Conservation (phyloP, 2,113 vertebrate genomes). For the Clarias batrachus region DNA sequence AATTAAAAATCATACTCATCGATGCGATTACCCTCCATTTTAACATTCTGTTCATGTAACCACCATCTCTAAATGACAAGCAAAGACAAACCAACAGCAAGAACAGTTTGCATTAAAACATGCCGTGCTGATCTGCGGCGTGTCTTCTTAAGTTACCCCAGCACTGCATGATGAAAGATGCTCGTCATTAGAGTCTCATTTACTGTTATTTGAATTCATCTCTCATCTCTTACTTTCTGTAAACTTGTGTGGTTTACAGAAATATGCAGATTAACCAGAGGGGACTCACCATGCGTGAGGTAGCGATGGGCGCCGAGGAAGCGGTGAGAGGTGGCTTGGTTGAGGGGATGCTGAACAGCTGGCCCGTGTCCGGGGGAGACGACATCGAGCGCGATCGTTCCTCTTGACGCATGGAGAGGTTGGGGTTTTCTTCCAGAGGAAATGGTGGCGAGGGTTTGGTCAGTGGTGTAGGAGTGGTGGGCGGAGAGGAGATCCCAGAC, state of each 20-base stretch:
- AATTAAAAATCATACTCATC: neutral
- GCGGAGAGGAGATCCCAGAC: slow-evolving; percentile 81
- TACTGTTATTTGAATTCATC: neutral
- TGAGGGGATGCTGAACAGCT: slow-evolving; percentile 70
- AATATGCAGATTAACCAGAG: neutral
- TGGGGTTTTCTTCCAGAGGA: slow-evolving; percentile 77
- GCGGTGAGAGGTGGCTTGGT: slow-evolving; percentile 63
- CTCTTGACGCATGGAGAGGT: slow-evolving; percentile 78
- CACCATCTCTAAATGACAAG: neutral
- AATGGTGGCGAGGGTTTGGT: slow-evolving; percentile 76
- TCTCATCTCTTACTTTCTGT: neutral
- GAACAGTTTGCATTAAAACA: neutral
- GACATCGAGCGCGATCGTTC: slow-evolving; percentile 75
- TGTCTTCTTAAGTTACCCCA: neutral
- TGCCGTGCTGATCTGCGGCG: neutral
- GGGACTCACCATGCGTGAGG: slow-evolving; percentile 78
- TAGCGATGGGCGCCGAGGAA: slow-evolving; percentile 64
- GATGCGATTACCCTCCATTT: neutral
- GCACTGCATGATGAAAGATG: neutral
- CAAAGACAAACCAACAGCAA: neutral
- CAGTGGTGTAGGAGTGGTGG: slow-evolving; percentile 81
- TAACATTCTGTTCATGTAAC: neutral
- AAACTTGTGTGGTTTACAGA: neutral
- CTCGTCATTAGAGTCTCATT: neutral
- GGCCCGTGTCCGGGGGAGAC: slow-evolving; percentile 75